A percentile compares a stretch with the other conserved stretches of the same genome.
Evolutionary conservation across 2,888 invertebrate species (phyloP).

Genomic region (Autographa pulchrina): DNA sequence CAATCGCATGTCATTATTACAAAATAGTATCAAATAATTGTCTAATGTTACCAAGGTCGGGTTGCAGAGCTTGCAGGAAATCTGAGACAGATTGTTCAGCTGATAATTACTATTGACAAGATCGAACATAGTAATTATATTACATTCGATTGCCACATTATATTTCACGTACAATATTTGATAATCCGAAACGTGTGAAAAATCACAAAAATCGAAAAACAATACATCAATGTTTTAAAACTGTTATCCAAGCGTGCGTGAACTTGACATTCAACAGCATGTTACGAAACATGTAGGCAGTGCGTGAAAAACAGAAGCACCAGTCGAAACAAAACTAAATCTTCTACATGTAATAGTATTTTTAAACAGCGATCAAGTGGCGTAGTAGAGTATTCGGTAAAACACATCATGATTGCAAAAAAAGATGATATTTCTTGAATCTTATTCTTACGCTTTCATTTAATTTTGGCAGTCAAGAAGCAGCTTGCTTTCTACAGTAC

Average conservation of each 20-base stretch:
- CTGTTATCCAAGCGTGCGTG: conserved; percentile 52
- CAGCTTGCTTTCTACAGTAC: too few relatives aligned
- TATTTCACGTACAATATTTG: background rate
- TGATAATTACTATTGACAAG: conserved; percentile 42
- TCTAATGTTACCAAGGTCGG: conserved; percentile 44
- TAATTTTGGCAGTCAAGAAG: too few relatives aligned
- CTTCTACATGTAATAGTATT: background rate
- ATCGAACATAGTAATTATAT: conserved; percentile 18
- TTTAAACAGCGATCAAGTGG: too few relatives aligned
- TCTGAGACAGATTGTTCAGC: conserved; percentile 29
- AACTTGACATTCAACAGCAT: conserved; percentile 66
- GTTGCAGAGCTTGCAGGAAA: conserved; percentile 45
- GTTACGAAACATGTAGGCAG: conserved; percentile 49
- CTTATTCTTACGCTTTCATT: too few relatives aligned
- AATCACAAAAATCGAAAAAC: conserved; percentile 25
- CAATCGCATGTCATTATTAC: conserved; percentile 47
- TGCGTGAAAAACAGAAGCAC: conserved; percentile 25
- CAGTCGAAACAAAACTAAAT: background rate
- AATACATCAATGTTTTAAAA: conserved; percentile 44
- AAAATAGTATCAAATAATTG: conserved; percentile 59
- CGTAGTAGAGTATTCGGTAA: too few relatives aligned
- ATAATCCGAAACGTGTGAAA: background rate
- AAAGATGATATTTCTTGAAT: too few relatives aligned
- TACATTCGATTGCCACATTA: background rate
- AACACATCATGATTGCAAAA: too few relatives aligned